A percentile compares a stretch with the other conserved stretches of the same genome.
Conservation (phyloP, 1,140 invertebrate species). For the Drosophila rufa region DNA sequence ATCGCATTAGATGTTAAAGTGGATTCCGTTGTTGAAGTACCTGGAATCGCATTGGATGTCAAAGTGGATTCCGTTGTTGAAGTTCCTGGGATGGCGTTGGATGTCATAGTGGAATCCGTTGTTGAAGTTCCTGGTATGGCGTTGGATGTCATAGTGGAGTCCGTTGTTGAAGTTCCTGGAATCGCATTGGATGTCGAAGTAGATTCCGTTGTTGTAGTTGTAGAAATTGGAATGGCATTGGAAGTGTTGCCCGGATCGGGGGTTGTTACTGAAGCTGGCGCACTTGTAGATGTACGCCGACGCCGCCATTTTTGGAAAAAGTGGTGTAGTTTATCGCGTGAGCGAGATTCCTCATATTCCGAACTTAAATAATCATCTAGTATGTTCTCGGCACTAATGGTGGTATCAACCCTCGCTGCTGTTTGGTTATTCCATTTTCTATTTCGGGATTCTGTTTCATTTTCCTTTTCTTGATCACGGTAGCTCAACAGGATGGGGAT, state of each 20-base stretch:
- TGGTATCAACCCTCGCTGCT: too few relatives aligned
- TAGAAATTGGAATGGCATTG: neutral
- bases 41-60: slow-evolving; percentile 1
- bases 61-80: neutral
- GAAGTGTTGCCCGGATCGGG: slow-evolving; percentile 1
- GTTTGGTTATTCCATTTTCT: too few relatives aligned
- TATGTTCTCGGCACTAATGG: too few relatives aligned
- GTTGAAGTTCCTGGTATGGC: neutral
- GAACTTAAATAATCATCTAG: too few relatives aligned
- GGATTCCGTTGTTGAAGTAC: neutral
- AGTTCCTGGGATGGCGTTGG: neutral
- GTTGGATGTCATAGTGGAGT: neutral
- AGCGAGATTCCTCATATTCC: too few relatives aligned
- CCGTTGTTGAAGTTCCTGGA: slow-evolving; percentile 12
- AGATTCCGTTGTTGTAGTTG: neutral
- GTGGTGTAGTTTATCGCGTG: too few relatives aligned
- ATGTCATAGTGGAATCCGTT: neutral
- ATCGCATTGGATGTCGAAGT: neutral
- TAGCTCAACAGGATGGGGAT: too few relatives aligned
- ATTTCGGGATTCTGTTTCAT: too few relatives aligned
- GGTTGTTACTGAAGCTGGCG: too few relatives aligned
- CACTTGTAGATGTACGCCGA: too few relatives aligned
- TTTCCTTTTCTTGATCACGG: too few relatives aligned
- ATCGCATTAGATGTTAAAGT: neutral
- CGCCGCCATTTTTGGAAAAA: too few relatives aligned